Evolutionary conservation across 2,888 invertebrate species (phyloP).

Genomic region (Lissocephala sabroskyi): DNA sequence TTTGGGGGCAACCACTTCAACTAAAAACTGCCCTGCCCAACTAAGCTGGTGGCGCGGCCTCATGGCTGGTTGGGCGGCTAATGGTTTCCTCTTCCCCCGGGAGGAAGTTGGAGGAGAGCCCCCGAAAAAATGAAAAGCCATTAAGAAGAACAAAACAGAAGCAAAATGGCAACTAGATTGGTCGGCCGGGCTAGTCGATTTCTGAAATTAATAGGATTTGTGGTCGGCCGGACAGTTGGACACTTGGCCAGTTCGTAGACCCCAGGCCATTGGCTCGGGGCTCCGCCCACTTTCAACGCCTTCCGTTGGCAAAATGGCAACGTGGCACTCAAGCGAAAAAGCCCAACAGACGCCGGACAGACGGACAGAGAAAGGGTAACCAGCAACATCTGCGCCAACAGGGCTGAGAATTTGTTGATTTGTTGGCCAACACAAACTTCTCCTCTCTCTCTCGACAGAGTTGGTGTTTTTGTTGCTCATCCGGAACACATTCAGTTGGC

Average conservation of each 20-base stretch:
- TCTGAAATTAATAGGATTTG: not conserved
- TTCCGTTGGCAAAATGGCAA: too few species aligned
- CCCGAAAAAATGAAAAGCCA: too few species aligned
- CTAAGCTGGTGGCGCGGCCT: too few species aligned
- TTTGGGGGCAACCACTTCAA: too few species aligned
- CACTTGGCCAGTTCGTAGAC: not conserved
- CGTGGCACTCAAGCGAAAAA: too few species aligned
- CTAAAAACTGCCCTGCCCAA: too few species aligned
- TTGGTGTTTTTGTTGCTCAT: not conserved
- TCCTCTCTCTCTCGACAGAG: too few species aligned
- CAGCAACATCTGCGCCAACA: too few species aligned
- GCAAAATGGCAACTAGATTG: not conserved
- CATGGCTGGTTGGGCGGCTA: not conserved
- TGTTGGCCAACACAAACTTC: not conserved
- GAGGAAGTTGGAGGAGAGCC: too few species aligned
- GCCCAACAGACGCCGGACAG: too few species aligned
- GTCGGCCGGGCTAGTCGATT: not conserved
- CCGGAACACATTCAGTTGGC: not conserved
- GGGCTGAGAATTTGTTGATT: not conserved
- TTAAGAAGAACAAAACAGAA: not conserved
- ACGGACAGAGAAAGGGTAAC: too few species aligned
- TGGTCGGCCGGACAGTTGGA: not conserved
- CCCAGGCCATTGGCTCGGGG: not conserved
- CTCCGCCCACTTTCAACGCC: too few species aligned
- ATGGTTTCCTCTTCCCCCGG: not conserved